Conservation (phyloP, 1,140 invertebrate genomes). For the Mylabris phalerata region DNA sequence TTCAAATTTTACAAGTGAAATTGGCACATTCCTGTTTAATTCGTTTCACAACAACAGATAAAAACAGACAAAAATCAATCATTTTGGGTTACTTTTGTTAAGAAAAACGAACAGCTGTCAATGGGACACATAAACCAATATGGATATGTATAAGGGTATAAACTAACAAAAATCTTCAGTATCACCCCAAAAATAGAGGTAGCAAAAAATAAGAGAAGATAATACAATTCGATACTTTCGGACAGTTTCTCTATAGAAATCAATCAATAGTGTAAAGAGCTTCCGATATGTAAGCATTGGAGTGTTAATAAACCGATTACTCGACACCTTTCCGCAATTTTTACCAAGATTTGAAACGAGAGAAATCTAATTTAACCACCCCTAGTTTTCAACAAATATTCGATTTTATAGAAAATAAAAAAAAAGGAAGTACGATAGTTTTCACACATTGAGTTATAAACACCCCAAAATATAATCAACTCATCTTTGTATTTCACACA, state of each 20-base stretch:
- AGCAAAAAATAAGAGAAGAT: too few relatives aligned
- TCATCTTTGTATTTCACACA: background rate
- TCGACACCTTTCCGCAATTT: conserved; percentile 26
- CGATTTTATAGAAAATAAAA: too few relatives aligned
- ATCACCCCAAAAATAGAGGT: background rate
- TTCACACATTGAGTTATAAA: too few relatives aligned
- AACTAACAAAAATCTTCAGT: background rate
- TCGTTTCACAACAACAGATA: conserved; percentile 11
- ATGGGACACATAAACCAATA: conserved; percentile 8
- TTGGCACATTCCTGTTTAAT: background rate
- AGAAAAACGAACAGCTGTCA: conserved; percentile 32
- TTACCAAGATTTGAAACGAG: background rate
- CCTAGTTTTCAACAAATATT: too few relatives aligned
- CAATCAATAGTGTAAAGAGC: conserved; percentile 24
- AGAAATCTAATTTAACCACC: too few relatives aligned
- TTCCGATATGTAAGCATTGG: conserved; percentile 27
- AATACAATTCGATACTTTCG: conserved; percentile 9
- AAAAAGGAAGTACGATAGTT: too few relatives aligned
- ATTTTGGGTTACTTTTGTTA: conserved; percentile 33
- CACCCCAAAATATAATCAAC: too few relatives aligned
- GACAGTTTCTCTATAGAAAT: conserved; percentile 20
- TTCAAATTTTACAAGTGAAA: background rate
- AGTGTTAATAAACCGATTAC: conserved; percentile 33
- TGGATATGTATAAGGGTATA: background rate
- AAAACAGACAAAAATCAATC: conserved; percentile 33